A percentile compares a stretch with the other conserved stretches of the same genome.
Conservation (phyloP, 2,888 invertebrate genomes). For the Ichneumoninae sp. region DNA sequence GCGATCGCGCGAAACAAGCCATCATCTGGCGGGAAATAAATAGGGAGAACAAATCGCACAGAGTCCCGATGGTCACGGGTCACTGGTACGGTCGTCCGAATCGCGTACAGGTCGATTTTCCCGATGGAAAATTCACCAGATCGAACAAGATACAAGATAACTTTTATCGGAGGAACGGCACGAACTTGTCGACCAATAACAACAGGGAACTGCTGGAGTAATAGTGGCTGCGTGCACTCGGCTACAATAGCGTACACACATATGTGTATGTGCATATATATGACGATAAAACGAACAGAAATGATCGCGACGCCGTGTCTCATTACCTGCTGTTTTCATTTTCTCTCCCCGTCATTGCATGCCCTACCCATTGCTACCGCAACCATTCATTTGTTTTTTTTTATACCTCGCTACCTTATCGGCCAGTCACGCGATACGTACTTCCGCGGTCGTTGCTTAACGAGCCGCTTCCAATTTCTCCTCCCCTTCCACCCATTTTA, state of each 20-base stretch:
- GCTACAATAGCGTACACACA: constrained; percentile 14
- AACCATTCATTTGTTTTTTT: constrained; percentile 21
- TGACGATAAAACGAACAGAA: constrained; percentile 33
- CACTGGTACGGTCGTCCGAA: constrained; percentile 78
- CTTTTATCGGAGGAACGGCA: constrained; percentile 71
- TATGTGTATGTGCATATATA: background rate
- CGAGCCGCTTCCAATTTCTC: constrained; percentile 11
- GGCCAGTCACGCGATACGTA: constrained; percentile 56
- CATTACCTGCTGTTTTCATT: constrained; percentile 38
- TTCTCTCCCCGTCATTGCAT: constrained; percentile 23
- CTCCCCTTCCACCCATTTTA: constrained; percentile 28
- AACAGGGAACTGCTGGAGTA: constrained; percentile 5
- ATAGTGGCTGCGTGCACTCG: constrained; percentile 8
- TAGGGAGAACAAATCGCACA: constrained; percentile 74
- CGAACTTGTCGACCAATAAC: constrained; percentile 58
- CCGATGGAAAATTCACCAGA: constrained; percentile 74
- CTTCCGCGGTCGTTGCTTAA: constrained; percentile 34
- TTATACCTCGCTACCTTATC: constrained; percentile 41
- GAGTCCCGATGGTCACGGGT: constrained; percentile 72
- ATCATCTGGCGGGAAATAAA: constrained; percentile 75
- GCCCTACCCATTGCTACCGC: background rate
- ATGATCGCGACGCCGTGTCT: constrained; percentile 24
- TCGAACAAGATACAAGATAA: constrained; percentile 70
- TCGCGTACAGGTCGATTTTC: constrained; percentile 74
- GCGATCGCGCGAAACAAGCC: constrained; percentile 73